A percentile compares a stretch with the other conserved stretches of the same genome.
These are phyloP conservation scores for Oceanodroma leucorhoa DNA, from an alignment of 2,797 vertebrate species.

Conservation along the genomic window DNA sequence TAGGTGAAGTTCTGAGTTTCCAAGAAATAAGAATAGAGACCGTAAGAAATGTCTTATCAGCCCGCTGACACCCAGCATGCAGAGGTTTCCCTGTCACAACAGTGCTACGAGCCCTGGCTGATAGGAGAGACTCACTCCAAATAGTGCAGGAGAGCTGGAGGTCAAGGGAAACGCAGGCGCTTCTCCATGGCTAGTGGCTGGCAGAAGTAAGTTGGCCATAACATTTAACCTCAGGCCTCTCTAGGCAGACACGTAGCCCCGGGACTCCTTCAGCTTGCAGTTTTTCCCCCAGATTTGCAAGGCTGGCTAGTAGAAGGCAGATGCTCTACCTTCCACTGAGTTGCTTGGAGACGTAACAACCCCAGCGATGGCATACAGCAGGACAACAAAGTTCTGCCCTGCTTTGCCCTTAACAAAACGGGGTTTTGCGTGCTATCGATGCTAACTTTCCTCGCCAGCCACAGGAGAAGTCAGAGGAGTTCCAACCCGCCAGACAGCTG, in stretches of 20 bases:
- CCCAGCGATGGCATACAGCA: not conserved
- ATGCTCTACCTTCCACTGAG: not conserved
- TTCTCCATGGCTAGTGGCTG: not conserved
- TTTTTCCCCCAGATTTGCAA: not conserved
- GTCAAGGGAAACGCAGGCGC: not conserved
- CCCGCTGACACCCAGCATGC: not conserved
- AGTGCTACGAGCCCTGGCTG: not conserved
- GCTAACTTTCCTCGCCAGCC: not conserved
- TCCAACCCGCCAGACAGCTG: not conserved
- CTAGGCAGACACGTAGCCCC: rapidly evolving
- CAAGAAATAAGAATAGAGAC: not conserved
- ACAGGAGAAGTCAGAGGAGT: not conserved
- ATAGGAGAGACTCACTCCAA: not conserved
- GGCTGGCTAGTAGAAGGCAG: not conserved
- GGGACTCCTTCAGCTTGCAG: not conserved
- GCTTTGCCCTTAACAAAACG: not conserved
- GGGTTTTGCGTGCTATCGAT: rapidly evolving
- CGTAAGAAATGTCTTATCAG: not conserved
- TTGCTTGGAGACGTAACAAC: not conserved
- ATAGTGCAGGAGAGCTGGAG: not conserved
- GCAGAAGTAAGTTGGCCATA: not conserved
- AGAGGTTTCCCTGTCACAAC: not conserved
- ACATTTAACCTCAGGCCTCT: not conserved
- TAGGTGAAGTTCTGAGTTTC: not conserved
- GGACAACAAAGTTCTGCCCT: not conserved